These are phyloP conservation scores for Tetropium fuscum DNA, from an alignment of 2,888 invertebrate genomes.

Conservation along the genomic window DNA sequence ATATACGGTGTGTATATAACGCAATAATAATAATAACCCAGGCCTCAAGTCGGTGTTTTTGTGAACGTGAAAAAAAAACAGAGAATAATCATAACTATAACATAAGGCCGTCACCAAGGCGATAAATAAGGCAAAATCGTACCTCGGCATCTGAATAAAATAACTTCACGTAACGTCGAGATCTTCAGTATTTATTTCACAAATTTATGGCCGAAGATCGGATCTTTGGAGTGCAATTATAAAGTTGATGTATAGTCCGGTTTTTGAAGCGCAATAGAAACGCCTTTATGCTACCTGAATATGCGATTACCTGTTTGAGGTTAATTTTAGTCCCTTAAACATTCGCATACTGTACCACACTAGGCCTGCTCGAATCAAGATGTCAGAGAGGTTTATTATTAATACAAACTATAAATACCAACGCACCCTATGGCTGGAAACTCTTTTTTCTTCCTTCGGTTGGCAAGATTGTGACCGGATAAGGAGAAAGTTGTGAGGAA, in stretches of 20 bases:
- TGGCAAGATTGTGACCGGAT: slow-evolving; percentile 33
- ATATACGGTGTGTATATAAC: slow-evolving; percentile 31
- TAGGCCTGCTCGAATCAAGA: slow-evolving; percentile 41
- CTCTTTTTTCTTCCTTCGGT: slow-evolving; percentile 28
- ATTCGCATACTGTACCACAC: slow-evolving; percentile 22
- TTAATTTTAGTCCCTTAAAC: slow-evolving; percentile 35
- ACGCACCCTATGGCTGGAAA: slow-evolving; percentile 9
- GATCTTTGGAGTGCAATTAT: slow-evolving; percentile 65
- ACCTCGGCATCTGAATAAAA: slow-evolving; percentile 57
- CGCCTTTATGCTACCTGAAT: slow-evolving; percentile 62
- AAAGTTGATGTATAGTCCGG: slow-evolving; percentile 63
- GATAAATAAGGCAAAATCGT: slow-evolving; percentile 64
- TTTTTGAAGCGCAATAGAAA: slow-evolving; percentile 55
- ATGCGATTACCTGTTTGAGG: slow-evolving; percentile 58
- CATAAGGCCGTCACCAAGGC: slow-evolving; percentile 62
- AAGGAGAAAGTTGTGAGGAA: slow-evolving; percentile 31
- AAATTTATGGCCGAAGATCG: slow-evolving; percentile 66
- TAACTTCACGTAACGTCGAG: slow-evolving; percentile 43
- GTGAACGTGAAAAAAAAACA: slow-evolving; percentile 37
- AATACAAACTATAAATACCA: slow-evolving; percentile 28
- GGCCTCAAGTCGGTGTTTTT: slow-evolving; percentile 12
- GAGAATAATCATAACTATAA: slow-evolving; percentile 54
- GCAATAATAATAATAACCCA: slow-evolving; percentile 22
- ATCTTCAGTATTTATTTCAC: slow-evolving; percentile 65
- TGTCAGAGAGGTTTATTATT: slow-evolving; percentile 42